A percentile compares a stretch with the other conserved stretches of the same genome.
These are phyloP conservation scores for Gymnothorax reevesii DNA, from an alignment of 2,797 vertebrate genomes.

Conservation along the genomic window DNA sequence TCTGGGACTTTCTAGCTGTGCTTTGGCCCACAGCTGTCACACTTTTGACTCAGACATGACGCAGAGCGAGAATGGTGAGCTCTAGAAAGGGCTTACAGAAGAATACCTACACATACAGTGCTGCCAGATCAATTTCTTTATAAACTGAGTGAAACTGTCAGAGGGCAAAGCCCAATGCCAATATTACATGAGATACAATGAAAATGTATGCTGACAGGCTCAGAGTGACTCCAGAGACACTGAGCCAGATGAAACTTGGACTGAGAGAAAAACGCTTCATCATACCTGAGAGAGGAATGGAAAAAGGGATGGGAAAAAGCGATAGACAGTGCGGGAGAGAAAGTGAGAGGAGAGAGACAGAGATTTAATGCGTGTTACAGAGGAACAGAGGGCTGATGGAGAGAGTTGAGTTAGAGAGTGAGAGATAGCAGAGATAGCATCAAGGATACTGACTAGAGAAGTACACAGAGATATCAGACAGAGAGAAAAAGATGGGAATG, in stretches of 20 bases:
- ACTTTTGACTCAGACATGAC: background rate
- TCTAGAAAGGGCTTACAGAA: background rate
- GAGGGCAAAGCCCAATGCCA: background rate
- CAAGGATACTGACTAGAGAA: background rate
- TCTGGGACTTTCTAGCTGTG: background rate
- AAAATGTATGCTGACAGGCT: background rate
- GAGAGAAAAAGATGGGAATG: conserved; percentile 15
- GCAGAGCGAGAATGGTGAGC: background rate
- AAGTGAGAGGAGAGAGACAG: background rate
- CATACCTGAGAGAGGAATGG: background rate
- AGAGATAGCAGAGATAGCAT: conserved; percentile 28
- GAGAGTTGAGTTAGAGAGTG: conserved; percentile 22
- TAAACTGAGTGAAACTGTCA: background rate
- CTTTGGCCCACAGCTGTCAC: background rate
- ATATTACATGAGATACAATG: background rate
- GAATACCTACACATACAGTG: background rate
- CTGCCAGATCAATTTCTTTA: background rate
- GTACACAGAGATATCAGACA: background rate
- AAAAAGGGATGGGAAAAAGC: no score
- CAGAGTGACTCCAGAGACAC: background rate
- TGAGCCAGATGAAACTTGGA: background rate
- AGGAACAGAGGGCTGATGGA: no score
- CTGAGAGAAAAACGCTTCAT: background rate
- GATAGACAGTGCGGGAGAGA: no score
- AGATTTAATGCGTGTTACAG: background rate